phyloP scores from a whole-genome alignment of 2,888 invertebrate species.

The Netelia melanura region DNA sequence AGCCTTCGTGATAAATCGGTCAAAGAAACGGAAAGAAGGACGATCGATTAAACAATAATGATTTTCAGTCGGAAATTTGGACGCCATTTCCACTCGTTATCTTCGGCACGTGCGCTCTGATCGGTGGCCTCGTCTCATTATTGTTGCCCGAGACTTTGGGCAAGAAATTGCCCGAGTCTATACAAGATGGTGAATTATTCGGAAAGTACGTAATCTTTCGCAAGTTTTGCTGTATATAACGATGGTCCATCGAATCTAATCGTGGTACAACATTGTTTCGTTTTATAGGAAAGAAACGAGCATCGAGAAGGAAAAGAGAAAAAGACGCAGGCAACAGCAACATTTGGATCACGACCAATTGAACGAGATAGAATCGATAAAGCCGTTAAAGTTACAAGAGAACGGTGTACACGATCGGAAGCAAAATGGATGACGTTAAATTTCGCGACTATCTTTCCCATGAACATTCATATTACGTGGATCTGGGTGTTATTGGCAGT shows the following conservation, averaged over 20 bases:
- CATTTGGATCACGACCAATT: conserved; percentile 77
- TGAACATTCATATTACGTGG: conserved; percentile 44
- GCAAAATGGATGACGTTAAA: conserved; percentile 79
- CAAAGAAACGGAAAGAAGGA: neutral
- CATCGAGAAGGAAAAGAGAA: conserved; percentile 75
- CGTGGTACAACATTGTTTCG: neutral
- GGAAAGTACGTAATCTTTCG: conserved; percentile 85
- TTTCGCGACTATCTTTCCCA: neutral
- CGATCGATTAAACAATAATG: neutral
- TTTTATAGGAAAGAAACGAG: conserved; percentile 68
- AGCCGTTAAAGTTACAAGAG: conserved; percentile 78
- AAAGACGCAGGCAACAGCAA: conserved; percentile 62
- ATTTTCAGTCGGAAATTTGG: conserved; percentile 86
- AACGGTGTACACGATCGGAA: conserved; percentile 80
- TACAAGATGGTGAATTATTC: conserved; percentile 88
- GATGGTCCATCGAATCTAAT: neutral
- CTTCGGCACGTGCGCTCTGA: conserved; percentile 87
- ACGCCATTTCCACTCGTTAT: conserved; percentile 87
- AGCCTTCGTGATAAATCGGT: neutral
- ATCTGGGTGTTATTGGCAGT: conserved; percentile 66
- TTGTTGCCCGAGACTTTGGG: conserved; percentile 89
- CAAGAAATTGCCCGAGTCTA: conserved; percentile 88
- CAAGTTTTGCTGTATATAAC: neutral
- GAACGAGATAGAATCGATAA: conserved; percentile 78
- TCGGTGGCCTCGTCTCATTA: conserved; percentile 87